These are phyloP conservation scores for Odocoileus virginianus DNA, from an alignment of 2,113 vertebrate species.

Conservation along the genomic window DNA sequence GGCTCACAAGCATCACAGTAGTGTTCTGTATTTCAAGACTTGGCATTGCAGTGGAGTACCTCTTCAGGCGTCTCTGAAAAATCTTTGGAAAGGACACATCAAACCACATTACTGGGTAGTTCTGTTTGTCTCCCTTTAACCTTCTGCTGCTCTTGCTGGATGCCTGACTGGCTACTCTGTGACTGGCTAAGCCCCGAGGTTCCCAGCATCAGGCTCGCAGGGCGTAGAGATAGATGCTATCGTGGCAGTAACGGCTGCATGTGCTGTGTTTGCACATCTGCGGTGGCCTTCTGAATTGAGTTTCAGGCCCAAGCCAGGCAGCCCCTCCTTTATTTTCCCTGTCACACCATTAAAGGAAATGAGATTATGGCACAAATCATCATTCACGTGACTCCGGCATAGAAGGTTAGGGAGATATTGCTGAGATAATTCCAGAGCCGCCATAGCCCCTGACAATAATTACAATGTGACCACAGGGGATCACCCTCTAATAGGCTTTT, in stretches of 20 bases:
- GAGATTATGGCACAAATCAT: slow-evolving; percentile 52
- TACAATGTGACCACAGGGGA: slow-evolving; percentile 56
- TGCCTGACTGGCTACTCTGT: background rate
- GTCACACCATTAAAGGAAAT: slow-evolving; percentile 46
- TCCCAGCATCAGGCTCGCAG: background rate
- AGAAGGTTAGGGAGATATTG: slow-evolving; percentile 29
- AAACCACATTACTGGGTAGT: background rate
- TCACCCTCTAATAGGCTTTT: slow-evolving; percentile 69
- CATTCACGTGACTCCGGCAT: background rate
- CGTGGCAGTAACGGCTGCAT: background rate
- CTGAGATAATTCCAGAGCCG: slow-evolving; percentile 43
- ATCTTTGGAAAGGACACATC: background rate
- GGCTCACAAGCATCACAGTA: background rate
- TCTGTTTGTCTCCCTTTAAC: background rate
- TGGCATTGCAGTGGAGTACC: background rate
- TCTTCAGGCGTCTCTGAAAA: background rate
- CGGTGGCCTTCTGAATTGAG: background rate
- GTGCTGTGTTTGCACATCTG: slow-evolving; percentile 44
- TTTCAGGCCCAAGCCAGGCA: background rate
- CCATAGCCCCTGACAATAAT: slow-evolving; percentile 52
- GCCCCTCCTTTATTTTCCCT: slow-evolving; percentile 23
- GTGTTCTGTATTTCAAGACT: background rate
- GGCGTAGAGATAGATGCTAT: background rate
- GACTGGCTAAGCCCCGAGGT: background rate
- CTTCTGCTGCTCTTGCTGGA: background rate